Evolutionary conservation across 2,888 invertebrate species (phyloP).

Genomic region (Hydroisotoma schaefferi): DNA sequence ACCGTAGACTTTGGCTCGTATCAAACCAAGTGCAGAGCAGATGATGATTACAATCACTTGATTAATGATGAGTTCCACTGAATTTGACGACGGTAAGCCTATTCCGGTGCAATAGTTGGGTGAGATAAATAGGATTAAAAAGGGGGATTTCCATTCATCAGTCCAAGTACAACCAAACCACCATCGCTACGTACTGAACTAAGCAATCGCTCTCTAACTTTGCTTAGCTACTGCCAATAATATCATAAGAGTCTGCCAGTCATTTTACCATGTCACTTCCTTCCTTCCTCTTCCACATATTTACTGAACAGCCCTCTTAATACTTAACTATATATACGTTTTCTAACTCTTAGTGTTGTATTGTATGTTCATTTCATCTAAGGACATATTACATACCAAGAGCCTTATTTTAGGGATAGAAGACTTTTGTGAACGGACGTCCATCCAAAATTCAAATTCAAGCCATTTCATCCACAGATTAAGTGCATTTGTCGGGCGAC

Average conservation of each 20-base stretch:
- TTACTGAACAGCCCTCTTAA: too few relatives aligned
- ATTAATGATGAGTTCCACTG: slow-evolving; percentile 47
- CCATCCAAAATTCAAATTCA: slow-evolving; percentile 44
- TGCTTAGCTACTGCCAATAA: slow-evolving; percentile 2
- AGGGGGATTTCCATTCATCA: slow-evolving; percentile 31
- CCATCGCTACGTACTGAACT: neutral
- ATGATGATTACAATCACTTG: slow-evolving; percentile 46
- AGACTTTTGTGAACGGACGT: too few relatives aligned
- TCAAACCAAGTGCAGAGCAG: slow-evolving; percentile 9
- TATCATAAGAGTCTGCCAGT: slow-evolving; percentile 1
- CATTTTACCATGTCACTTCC: neutral
- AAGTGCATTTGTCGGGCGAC: slow-evolving; percentile 10
- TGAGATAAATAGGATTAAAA: slow-evolving; percentile 49
- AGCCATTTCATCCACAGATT: slow-evolving; percentile 40
- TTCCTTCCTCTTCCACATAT: slow-evolving; percentile 1
- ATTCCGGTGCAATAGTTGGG: slow-evolving; percentile 41
- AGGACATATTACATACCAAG: too few relatives aligned
- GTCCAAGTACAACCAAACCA: neutral
- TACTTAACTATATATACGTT: too few relatives aligned
- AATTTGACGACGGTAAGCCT: slow-evolving; percentile 46
- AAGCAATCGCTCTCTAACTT: neutral
- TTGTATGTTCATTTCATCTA: too few relatives aligned
- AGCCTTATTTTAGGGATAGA: too few relatives aligned
- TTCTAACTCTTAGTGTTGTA: too few relatives aligned
- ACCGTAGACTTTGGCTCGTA: neutral